Conservation (phyloP, 2,888 invertebrate species). For the Apamea anceps region DNA sequence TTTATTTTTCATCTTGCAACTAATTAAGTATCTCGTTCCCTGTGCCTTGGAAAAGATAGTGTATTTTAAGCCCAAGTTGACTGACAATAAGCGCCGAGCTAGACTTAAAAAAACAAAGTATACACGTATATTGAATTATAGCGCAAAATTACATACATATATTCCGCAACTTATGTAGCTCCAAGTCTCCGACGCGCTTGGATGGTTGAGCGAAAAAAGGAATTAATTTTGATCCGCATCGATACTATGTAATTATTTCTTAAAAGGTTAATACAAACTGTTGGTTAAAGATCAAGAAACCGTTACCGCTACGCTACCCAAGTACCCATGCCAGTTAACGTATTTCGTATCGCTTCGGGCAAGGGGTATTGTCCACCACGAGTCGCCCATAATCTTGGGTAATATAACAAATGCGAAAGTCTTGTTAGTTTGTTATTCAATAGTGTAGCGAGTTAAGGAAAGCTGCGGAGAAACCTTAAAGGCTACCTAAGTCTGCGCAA, state of each 20-base stretch:
- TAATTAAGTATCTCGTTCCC: slow-evolving; percentile 34
- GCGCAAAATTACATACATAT: slow-evolving; percentile 17
- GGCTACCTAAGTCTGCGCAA: slow-evolving; percentile 50
- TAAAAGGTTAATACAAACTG: slow-evolving; percentile 59
- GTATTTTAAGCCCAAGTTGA: slow-evolving; percentile 13
- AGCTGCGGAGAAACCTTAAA: slow-evolving; percentile 51
- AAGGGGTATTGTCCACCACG: slow-evolving; percentile 58
- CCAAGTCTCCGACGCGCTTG: slow-evolving; percentile 28
- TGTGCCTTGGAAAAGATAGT: slow-evolving; percentile 4
- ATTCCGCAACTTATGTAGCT: slow-evolving; percentile 15
- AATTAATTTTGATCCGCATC: slow-evolving; percentile 49
- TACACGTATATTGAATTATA: slow-evolving; percentile 32
- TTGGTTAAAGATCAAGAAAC: slow-evolving; percentile 61
- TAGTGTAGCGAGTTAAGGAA: slow-evolving; percentile 34
- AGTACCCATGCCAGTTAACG: slow-evolving; percentile 50
- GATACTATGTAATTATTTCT: slow-evolving; percentile 60
- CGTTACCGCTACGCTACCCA: slow-evolving; percentile 49
- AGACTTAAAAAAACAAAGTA: slow-evolving; percentile 21
- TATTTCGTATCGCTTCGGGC: slow-evolving; percentile 51
- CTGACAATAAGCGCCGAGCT: slow-evolving; percentile 17
- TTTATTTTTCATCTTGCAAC: slow-evolving; percentile 26
- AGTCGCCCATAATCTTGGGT: slow-evolving; percentile 58
- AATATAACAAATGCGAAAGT: slow-evolving; percentile 65
- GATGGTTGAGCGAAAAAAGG: slow-evolving; percentile 38
- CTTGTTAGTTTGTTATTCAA: slow-evolving; percentile 62